Conservation (phyloP, 1,140 invertebrate species). For the Zophobas morio region DNA sequence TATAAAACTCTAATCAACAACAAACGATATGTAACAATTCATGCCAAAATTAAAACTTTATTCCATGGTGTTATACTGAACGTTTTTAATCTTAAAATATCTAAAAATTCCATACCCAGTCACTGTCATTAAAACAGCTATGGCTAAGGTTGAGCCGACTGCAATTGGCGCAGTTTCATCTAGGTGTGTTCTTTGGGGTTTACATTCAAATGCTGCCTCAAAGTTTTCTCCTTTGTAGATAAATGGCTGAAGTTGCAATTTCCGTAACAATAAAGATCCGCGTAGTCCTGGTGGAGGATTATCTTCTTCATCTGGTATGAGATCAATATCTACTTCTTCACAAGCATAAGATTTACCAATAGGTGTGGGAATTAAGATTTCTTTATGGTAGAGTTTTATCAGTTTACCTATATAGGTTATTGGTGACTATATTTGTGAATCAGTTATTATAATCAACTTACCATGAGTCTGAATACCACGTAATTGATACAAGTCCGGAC, state of each 20-base stretch:
- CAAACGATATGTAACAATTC: constrained; percentile 12
- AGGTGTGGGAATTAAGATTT: constrained; percentile 85
- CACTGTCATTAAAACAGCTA: constrained; percentile 84
- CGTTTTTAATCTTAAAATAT: constrained; percentile 91
- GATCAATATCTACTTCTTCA: constrained; percentile 74
- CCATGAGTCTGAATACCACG: constrained; percentile 67
- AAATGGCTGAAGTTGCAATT: constrained; percentile 72
- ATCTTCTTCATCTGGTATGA: constrained; percentile 68
- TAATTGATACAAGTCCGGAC: constrained; percentile 67
- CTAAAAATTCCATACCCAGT: constrained; percentile 89
- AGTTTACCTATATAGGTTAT: constrained; percentile 66
- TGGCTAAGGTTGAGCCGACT: constrained; percentile 88
- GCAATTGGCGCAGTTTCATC: constrained; percentile 90
- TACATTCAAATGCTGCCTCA: constrained; percentile 73
- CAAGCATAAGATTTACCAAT: constrained; percentile 89
- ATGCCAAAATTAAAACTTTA: constrained; percentile 68
- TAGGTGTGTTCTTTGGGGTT: constrained; percentile 68
- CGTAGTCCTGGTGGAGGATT: constrained; percentile 60
- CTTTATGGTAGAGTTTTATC: constrained; percentile 72
- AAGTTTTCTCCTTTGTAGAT: constrained; percentile 77
- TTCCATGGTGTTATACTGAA: constrained; percentile 94
- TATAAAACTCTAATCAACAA: background rate
- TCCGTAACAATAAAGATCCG: constrained; percentile 60
- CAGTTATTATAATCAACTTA: constrained; percentile 67
- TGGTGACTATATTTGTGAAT: constrained; percentile 65